A percentile compares a stretch with the other conserved stretches of the same genome.
phyloP scores from a whole-genome alignment of 1,140 invertebrate genomes.

The Lordiphosa clarofinis region DNA sequence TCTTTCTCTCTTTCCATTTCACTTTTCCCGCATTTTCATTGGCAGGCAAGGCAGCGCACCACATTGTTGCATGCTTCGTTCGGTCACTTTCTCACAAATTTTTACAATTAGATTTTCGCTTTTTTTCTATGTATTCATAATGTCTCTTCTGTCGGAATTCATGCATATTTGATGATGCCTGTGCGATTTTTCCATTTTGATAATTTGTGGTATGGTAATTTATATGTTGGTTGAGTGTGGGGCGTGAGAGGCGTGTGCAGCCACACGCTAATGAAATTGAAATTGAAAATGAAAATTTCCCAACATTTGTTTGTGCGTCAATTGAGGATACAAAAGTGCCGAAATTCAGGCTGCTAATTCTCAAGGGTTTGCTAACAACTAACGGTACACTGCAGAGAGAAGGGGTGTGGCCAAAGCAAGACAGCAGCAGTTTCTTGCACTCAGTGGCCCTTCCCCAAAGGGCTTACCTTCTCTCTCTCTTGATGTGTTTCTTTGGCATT shows the following conservation, averaged over 20 bases:
- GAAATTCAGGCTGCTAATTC: background rate
- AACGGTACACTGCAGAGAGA: too few species aligned
- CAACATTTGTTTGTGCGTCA: background rate
- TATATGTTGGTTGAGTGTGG: background rate
- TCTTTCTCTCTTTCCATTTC: too few species aligned
- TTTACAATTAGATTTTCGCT: constrained; percentile 26
- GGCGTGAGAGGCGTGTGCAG: background rate
- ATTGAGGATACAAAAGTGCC: too few species aligned
- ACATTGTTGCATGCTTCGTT: constrained; percentile 20
- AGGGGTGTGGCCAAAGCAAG: too few species aligned
- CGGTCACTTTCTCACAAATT: constrained; percentile 41
- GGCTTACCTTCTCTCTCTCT: constrained; percentile 7
- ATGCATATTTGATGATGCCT: constrained; percentile 43
- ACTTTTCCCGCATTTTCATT: too few species aligned
- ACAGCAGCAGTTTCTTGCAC: constrained; percentile 8
- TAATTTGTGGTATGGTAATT: constrained; percentile 48
- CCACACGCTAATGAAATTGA: constrained; percentile 28
- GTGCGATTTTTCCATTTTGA: constrained; percentile 44
- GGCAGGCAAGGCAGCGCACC: background rate
- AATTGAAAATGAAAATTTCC: constrained; percentile 16
- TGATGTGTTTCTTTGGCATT: background rate
- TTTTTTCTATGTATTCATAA: constrained; percentile 5
- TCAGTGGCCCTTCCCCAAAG: constrained; percentile 2
- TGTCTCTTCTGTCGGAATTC: constrained; percentile 14
- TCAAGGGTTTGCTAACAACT: too few species aligned